Evolutionary conservation across 2,888 invertebrate species (phyloP), one percentile per base, ranked within the genome.

Genomic region (Pristionchus maxplancki): DNA sequence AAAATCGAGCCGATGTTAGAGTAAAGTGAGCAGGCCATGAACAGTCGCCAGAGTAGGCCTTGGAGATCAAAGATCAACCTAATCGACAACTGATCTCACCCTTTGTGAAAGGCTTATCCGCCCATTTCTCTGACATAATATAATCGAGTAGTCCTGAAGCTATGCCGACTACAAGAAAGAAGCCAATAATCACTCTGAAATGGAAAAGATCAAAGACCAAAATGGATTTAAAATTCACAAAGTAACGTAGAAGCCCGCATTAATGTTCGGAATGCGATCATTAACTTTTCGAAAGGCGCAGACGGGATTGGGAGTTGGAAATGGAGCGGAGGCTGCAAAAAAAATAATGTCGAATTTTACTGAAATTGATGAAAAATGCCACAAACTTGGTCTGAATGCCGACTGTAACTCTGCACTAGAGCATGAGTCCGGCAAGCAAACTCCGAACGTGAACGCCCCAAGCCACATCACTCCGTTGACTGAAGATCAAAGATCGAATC

Each of bases 1-100:
- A 81, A 88, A 24, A 88, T 88, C 4, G 74, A 74, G 0, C 28
- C n/a, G 15, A 81, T 31, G 48, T 88, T 88, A 20, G 62, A n/a
- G 81, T 88, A 88, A 1, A 78, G 44, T 6, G 88, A 88, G 48
- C 53, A 88, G 1, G 88, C 62, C 78, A 88, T 88, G 81, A 88
- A 64, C 17, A 88, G 58, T 13, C 28, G 8, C 74, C 74, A 87
- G 31, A 37, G 37, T 3, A 74, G 50, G 15, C 24, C 87, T 87
- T n/a, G 8, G 50, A 40, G 34, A 24, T 37, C 20, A 20, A 28
- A 34, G 64, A 64, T 67, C 31, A 31, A 86, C 2, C 6, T 9
- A 8, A 28, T 81, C 13, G 13, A 5, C 62, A 64, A 31, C 31
- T 8, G 17, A 20, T 5, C 17, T 4, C 9, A 74, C 71, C 40